Percentiles rank a stretch among this genome's conserved stretches.
phyloP scores from a whole-genome alignment of 2,113 vertebrate species.

The Eptesicus fuscus region DNA sequence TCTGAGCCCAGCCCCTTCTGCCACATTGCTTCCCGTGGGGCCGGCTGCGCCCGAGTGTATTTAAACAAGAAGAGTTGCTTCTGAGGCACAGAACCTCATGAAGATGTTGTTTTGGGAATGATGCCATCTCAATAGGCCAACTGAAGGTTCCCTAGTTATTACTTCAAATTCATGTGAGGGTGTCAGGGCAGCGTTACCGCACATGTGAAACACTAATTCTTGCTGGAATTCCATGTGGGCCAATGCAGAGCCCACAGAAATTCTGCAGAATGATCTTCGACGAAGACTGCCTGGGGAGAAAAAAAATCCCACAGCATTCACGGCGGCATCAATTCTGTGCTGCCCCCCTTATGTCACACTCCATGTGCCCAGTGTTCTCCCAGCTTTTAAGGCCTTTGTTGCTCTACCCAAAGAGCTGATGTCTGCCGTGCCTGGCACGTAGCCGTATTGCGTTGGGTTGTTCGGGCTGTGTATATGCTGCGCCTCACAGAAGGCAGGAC shows the following conservation, averaged over 20 bases:
- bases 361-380: background rate
- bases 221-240: background rate
- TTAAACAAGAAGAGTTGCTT: background rate
- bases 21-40: background rate
- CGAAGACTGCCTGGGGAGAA: background rate
- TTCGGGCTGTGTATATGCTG: background rate
- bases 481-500: background rate
- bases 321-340: background rate
- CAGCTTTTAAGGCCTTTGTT: background rate
- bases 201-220: background rate
- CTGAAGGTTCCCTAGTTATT: background rate
- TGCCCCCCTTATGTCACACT: background rate
- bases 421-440: background rate
- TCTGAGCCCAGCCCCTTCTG: background rate
- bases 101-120: constrained; percentile 10
- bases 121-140: background rate
- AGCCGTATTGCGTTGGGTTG: background rate
- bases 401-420: background rate
- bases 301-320: background rate
- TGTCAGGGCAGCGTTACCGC: background rate
- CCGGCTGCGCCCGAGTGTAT: background rate
- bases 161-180: background rate
- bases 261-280: background rate
- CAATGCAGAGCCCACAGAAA: background rate
- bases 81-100: constrained; percentile 2